A percentile compares a stretch with the other conserved stretches of the same genome.
Evolutionary conservation across 2,888 invertebrate genomes (phyloP).

Genomic region (Drosophila tripunctata): DNA sequence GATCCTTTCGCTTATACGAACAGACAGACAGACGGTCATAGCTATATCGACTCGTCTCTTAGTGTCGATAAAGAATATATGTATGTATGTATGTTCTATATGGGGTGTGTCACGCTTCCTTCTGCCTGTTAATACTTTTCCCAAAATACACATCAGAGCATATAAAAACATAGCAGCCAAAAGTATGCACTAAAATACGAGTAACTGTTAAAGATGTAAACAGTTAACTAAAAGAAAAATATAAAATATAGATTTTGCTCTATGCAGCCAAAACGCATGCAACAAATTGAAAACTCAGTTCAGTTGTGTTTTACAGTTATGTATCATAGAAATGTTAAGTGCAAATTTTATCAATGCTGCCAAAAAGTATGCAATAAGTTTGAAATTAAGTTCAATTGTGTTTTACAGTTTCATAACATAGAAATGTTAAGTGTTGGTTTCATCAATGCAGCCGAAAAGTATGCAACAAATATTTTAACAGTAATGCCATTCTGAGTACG

Average conservation of each 20-base stretch:
- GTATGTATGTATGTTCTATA: too few species aligned
- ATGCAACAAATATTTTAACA: conserved; percentile 29
- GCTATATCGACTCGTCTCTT: too few species aligned
- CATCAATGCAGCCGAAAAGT: conserved; percentile 8
- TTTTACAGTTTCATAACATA: not conserved
- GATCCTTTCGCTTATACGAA: too few species aligned
- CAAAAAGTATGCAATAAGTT: not conserved
- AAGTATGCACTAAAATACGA: not conserved
- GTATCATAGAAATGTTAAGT: not conserved
- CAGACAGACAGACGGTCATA: too few species aligned
- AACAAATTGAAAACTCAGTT: not conserved
- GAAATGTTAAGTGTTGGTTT: not conserved
- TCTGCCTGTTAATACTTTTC: too few species aligned
- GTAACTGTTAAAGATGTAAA: not conserved
- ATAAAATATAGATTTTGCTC: too few species aligned
- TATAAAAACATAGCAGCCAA: too few species aligned
- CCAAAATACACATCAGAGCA: too few species aligned
- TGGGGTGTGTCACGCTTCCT: too few species aligned
- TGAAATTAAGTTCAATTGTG: not conserved
- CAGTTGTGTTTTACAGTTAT: not conserved
- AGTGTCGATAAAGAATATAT: too few species aligned
- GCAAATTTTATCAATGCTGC: not conserved
- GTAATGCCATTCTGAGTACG: not conserved
- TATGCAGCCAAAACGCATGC: not conserved
- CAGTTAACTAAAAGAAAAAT: too few species aligned